Percentiles rank a stretch among this genome's conserved stretches.
These are phyloP conservation scores for Blastomussa wellsi DNA, from an alignment of 92 coral and sea anemone species.

Conservation along the genomic window DNA sequence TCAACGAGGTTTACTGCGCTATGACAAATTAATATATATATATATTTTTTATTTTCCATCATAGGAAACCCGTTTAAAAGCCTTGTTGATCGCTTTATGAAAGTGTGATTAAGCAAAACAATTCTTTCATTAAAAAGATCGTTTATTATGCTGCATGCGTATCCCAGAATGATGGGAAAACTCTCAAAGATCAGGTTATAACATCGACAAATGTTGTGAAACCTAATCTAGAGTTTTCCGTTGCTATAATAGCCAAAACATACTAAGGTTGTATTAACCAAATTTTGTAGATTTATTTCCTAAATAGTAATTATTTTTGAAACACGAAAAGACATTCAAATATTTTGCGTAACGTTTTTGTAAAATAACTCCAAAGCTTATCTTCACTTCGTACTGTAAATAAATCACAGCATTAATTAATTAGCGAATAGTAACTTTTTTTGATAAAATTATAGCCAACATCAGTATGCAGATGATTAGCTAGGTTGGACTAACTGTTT, in stretches of 20 bases:
- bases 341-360: constrained; percentile 41
- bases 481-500: neutral
- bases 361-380: constrained; percentile 28
- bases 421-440: neutral
- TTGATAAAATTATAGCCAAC: neutral
- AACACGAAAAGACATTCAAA: constrained; percentile 2
- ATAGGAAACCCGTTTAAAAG: neutral
- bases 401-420: constrained; percentile 1
- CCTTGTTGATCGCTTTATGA: constrained; percentile 1
- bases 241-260: neutral
- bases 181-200: neutral
- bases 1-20: neutral
- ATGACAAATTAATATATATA: neutral
- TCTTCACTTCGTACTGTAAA: constrained; percentile 17
- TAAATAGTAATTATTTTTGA: constrained; percentile 36
- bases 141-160: neutral
- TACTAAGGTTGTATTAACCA: neutral
- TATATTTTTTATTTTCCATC: neutral
- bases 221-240: neutral
- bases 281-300: neutral
- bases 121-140: neutral
- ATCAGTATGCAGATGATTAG: neutral
- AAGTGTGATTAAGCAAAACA: neutral
- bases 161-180: neutral
- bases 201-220: neutral